Percentiles rank a stretch among this genome's conserved stretches.
Evolutionary conservation across 2,113 vertebrate genomes (phyloP).

Genomic region (Grammomys surdaster): DNA sequence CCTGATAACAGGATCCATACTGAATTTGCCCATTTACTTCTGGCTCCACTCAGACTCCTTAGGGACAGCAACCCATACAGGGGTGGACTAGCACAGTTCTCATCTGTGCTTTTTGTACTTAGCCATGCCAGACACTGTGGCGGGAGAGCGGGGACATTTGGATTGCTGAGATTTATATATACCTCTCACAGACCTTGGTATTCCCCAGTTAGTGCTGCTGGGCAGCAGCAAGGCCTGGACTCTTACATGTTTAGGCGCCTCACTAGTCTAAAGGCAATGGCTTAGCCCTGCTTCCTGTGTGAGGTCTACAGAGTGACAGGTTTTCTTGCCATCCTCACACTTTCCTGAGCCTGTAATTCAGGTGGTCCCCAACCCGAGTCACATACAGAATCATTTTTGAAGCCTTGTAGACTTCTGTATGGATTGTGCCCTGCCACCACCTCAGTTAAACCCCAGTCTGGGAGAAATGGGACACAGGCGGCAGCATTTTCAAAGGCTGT

Average conservation of each 20-base stretch:
- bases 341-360: not conserved
- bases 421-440: too few species aligned
- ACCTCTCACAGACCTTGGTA: not conserved
- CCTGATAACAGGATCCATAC: not conserved
- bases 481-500: not conserved
- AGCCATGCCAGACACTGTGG: not conserved
- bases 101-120: fast-evolving
- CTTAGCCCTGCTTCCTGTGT: not conserved
- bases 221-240: not conserved
- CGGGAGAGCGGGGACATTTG: not conserved
- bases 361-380: not conserved
- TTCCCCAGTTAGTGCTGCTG: not conserved
- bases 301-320: too few species aligned
- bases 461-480: not conserved
- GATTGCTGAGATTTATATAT: not conserved
- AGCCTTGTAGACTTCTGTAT: not conserved
- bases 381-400: not conserved
- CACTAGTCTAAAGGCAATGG: not conserved
- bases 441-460: not conserved
- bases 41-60: not conserved
- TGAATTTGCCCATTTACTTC: not conserved
- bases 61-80: not conserved
- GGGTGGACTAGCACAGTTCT: not conserved
- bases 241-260: not conserved
- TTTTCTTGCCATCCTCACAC: too few species aligned